Evolutionary conservation across 2,888 invertebrate species (phyloP).

Genomic region (Tenthredo amoena): DNA sequence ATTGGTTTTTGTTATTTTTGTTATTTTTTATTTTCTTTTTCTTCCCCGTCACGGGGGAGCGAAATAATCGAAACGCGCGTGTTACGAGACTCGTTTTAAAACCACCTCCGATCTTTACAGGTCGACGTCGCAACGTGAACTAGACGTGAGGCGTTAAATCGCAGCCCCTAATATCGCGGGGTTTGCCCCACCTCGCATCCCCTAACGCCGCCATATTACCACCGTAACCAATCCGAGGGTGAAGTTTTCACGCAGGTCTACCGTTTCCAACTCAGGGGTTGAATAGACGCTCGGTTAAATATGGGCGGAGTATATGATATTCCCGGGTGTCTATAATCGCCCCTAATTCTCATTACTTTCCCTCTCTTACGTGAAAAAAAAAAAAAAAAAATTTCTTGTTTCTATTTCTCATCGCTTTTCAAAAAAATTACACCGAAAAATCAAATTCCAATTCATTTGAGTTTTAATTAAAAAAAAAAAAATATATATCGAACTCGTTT

Average conservation of each 20-base stretch:
- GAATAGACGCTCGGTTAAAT: conserved; percentile 70
- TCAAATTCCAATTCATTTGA: too few relatives aligned
- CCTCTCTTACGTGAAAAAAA: neutral
- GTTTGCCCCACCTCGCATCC: conserved; percentile 70
- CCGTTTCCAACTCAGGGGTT: conserved; percentile 69
- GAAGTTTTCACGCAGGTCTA: conserved; percentile 75
- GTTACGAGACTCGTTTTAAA: neutral
- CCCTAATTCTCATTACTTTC: neutral
- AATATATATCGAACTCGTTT: too few relatives aligned
- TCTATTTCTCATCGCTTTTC: neutral
- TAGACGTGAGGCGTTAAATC: conserved; percentile 75
- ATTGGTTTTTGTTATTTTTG: neutral
- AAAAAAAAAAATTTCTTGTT: neutral
- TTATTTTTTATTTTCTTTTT: neutral
- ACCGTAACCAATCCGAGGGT: conserved; percentile 78
- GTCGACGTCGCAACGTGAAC: conserved; percentile 80
- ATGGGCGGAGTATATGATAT: conserved; percentile 73
- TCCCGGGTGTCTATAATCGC: conserved; percentile 2
- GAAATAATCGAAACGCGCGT: neutral
- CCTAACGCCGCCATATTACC: conserved; percentile 77
- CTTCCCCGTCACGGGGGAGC: neutral
- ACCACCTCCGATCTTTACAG: conserved; percentile 65
- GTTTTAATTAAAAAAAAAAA: too few relatives aligned
- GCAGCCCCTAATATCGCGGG: conserved; percentile 74
- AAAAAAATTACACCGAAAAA: too few relatives aligned